Conservation (phyloP, 1,140 invertebrate species). For the Drosophila miranda region DNA sequence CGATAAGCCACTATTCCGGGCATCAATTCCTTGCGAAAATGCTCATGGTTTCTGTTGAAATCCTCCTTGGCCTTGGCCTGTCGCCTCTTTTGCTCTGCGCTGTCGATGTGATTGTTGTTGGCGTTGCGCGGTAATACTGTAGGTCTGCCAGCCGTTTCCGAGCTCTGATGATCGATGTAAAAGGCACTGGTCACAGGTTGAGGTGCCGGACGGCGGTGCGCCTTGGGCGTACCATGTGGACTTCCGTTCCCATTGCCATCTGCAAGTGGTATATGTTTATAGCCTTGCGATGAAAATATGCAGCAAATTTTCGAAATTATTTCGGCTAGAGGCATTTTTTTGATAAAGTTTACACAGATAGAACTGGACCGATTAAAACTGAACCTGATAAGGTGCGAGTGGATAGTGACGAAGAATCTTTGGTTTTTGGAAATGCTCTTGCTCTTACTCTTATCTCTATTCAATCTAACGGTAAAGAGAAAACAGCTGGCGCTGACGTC, state of each 20-base stretch:
- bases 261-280: slow-evolving; percentile 49
- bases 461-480: slow-evolving; percentile 20
- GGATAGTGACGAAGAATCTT: slow-evolving; percentile 1
- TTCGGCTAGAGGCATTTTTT: slow-evolving; percentile 34
- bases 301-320: slow-evolving; percentile 38
- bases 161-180: slow-evolving; percentile 28
- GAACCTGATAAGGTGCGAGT: slow-evolving; percentile 26
- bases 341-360: not conserved
- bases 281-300: slow-evolving; percentile 38
- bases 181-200: slow-evolving; percentile 23
- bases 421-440: not conserved
- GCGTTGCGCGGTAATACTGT: slow-evolving; percentile 47
- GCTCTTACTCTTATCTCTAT: slow-evolving; percentile 4
- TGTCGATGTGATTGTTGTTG: slow-evolving; percentile 15
- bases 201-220: slow-evolving; percentile 6
- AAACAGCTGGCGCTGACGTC: slow-evolving; percentile 35
- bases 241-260: slow-evolving; percentile 52
- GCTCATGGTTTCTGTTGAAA: slow-evolving; percentile 59
- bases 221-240: slow-evolving; percentile 38
- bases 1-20: slow-evolving; percentile 60
- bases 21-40: slow-evolving; percentile 59
- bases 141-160: slow-evolving; percentile 5
- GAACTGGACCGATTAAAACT: not conserved
- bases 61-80: slow-evolving; percentile 28
- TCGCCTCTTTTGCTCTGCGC: slow-evolving; percentile 20